Evolutionary conservation across 2,113 vertebrate species (phyloP).

Genomic region (Plotosus lineatus): DNA sequence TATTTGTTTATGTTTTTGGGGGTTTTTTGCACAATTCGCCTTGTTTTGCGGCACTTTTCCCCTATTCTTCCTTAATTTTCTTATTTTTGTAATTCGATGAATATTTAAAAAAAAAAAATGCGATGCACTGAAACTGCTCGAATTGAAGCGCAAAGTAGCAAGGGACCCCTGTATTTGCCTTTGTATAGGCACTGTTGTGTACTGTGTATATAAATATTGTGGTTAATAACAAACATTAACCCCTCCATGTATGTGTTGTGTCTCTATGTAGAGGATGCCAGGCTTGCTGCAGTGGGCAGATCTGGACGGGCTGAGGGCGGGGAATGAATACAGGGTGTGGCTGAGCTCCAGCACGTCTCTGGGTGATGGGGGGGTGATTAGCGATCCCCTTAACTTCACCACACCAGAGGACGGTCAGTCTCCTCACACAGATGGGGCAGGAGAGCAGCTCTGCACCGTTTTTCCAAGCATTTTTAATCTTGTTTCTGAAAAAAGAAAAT

Average conservation of each 20-base stretch:
- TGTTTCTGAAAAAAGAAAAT: slow-evolving; percentile 40
- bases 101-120: no score
- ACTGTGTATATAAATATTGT: neutral
- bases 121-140: no score
- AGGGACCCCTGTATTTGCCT: no score
- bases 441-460: slow-evolving; percentile 49
- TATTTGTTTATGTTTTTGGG: no score
- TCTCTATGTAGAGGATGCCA: slow-evolving; percentile 57
- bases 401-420: slow-evolving; percentile 83
- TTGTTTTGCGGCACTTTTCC: no score
- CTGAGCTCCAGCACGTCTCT: slow-evolving; percentile 85
- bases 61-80: no score
- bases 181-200: no score
- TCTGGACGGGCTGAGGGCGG: slow-evolving; percentile 64
- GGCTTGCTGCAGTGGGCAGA: slow-evolving; percentile 47
- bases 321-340: slow-evolving; percentile 72
- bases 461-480: slow-evolving; percentile 32
- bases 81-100: no score
- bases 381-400: slow-evolving; percentile 73
- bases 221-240: neutral
- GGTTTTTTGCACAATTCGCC: no score
- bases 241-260: slow-evolving; percentile 27
- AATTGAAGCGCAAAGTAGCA: no score
- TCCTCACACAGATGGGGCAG: slow-evolving; percentile 45
- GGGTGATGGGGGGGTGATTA: slow-evolving; percentile 84